Base-by-base conservation (phyloP, 2,113 vertebrate species). In the Colius striatus region DNA sequence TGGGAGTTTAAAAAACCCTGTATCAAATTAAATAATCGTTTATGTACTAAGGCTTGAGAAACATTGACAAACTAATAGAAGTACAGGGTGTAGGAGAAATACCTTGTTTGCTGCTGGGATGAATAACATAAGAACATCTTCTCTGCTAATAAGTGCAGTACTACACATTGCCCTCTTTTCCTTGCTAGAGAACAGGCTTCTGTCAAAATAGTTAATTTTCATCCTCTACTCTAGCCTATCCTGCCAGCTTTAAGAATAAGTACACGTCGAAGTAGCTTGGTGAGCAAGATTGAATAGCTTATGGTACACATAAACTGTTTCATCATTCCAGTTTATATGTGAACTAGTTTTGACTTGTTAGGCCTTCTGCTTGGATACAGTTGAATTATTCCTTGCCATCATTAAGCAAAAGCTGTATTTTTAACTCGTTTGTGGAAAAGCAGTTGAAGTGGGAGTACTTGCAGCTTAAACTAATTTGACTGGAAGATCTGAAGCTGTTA, bases 341-440 rank as follows among this genome's bases (percentile, higher is more conserved):
- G 70, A 54, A 51, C 89, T 73, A 25, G 72, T 92, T 87, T 71
- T 50, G n/a, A 34, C 71, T 92, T 82, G 70, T 82, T 81, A 16
- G 1, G 25, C 34, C 62, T 79, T 84, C 70, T 94, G 23, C 53
- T 81, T 75, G 45, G 57, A 30, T 38, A 32, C 16, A 61, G 32
- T 61, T 51, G 51, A 84, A 32, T 79, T 66, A 51, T 71, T 80
- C 30, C 25, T 57, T 87, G 62, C 48, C 5, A 57, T 41, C 58
- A 32, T 23, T 60, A 84, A 90, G 53, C 50, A 82, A 85, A 94
- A 95, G 47, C 62, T 94, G 74, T 11, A 43, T 95, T 97, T 95
- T 94, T 89, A 84, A 91, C 66, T 92, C 25, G 0, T 84, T 84
- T 73, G 17, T 94, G 66, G 80, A 87, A 62, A 62, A 95, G 62